Evolutionary conservation across 2,888 invertebrate genomes (phyloP).

Genomic region (Ernsta delagoae): DNA sequence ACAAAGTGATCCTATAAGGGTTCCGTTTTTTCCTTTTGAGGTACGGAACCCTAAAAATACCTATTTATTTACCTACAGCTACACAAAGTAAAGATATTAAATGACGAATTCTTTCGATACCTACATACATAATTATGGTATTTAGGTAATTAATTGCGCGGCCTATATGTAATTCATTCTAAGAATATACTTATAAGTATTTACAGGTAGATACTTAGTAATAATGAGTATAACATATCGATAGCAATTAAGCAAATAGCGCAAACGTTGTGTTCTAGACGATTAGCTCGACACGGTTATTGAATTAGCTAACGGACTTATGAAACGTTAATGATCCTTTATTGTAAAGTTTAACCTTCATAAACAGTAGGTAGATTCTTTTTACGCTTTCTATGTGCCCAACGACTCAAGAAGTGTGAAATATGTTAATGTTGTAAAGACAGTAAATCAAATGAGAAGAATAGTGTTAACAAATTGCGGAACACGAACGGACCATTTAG

Average conservation of each 20-base stretch:
- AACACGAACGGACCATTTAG: slow-evolving; percentile 44
- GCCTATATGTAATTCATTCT: no score
- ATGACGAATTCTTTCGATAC: no score
- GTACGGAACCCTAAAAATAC: no score
- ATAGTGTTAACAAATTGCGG: slow-evolving; percentile 45
- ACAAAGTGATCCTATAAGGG: no score
- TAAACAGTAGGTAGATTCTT: slow-evolving; percentile 1
- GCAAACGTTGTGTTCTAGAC: slow-evolving; percentile 43
- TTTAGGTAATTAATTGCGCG: no score
- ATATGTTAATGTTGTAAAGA: slow-evolving; percentile 35
- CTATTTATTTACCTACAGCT: no score
- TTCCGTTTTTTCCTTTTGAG: no score
- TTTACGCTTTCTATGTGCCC: slow-evolving; percentile 39
- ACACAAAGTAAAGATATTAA: no score
- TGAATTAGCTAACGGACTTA: slow-evolving; percentile 43
- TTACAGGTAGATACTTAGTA: no score
- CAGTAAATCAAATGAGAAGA: slow-evolving; percentile 44
- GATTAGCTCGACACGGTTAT: slow-evolving; percentile 52
- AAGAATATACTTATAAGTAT: no score
- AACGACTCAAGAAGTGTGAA: slow-evolving; percentile 38
- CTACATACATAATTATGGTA: no score
- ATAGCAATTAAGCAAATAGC: slow-evolving; percentile 33
- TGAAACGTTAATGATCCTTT: slow-evolving; percentile 34
- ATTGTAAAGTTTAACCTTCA: neutral
- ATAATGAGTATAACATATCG: slow-evolving; percentile 19